These are phyloP conservation scores for Plestiodon gilberti DNA, from an alignment of 2,113 vertebrate genomes.

Conservation along the genomic window DNA sequence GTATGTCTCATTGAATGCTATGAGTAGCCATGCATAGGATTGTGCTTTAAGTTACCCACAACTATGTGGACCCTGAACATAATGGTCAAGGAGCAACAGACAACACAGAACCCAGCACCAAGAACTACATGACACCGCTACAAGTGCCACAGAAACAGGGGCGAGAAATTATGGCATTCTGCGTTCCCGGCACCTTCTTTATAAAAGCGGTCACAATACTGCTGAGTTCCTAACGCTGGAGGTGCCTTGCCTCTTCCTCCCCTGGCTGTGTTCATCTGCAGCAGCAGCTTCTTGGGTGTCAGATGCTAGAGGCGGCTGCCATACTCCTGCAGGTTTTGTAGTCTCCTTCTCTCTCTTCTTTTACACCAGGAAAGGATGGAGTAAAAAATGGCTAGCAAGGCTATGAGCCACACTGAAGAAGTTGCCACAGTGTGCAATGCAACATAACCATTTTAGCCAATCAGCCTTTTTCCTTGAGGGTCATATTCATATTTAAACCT, in stretches of 20 bases:
- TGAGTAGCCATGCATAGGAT: no score
- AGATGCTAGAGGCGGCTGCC: no score
- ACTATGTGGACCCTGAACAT: no score
- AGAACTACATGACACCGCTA: neutral
- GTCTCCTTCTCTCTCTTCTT: no score
- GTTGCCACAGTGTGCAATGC: neutral
- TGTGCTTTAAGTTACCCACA: no score
- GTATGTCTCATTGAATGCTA: no score
- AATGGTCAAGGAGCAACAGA: no score
- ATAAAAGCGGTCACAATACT: neutral
- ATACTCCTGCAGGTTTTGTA: no score
- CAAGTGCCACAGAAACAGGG: neutral
- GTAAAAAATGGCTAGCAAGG: conserved; percentile 11
- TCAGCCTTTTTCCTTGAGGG: conserved; percentile 19
- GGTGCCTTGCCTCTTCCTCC: neutral
- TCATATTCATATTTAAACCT: conserved; percentile 57
- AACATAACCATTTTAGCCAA: conserved; percentile 4
- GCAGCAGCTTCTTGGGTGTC: neutral
- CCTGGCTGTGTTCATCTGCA: neutral
- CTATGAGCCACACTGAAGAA: conserved; percentile 22
- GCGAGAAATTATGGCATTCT: neutral
- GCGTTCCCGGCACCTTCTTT: neutral
- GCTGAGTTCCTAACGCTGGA: neutral
- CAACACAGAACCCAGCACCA: neutral
- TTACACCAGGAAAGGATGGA: no score